Evolutionary conservation across 2,888 invertebrate species (phyloP).

Genomic region (Scelioninae gen. 1): DNA sequence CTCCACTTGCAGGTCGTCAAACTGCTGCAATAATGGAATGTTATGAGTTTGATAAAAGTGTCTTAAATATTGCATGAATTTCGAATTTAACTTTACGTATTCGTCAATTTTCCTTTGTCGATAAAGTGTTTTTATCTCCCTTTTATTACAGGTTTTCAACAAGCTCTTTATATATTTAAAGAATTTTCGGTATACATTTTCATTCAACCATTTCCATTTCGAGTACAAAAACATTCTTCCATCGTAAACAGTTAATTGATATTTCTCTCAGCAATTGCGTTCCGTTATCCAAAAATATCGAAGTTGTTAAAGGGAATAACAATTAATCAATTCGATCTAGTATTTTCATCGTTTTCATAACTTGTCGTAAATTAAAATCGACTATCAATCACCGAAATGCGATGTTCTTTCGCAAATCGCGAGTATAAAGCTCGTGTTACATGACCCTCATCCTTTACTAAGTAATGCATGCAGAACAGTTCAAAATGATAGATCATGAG

Average conservation of each 20-base stretch:
- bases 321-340: slow-evolving; percentile 6
- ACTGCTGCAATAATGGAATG: slow-evolving; percentile 12
- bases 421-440: slow-evolving; percentile 32
- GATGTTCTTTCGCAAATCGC: slow-evolving; percentile 78
- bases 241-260: background rate
- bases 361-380: slow-evolving; percentile 47
- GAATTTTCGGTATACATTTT: slow-evolving; percentile 7
- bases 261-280: background rate
- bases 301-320: background rate
- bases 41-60: slow-evolving; percentile 34
- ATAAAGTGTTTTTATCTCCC: slow-evolving; percentile 9
- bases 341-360: slow-evolving; percentile 9
- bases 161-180: background rate
- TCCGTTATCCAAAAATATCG: background rate
- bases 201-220: background rate
- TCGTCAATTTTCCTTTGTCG: slow-evolving; percentile 11
- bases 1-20: slow-evolving; percentile 33
- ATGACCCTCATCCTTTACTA: slow-evolving; percentile 50
- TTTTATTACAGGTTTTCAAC: slow-evolving; percentile 4
- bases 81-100: slow-evolving; percentile 29
- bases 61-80: slow-evolving; percentile 28
- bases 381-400: slow-evolving; percentile 82
- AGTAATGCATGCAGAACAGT: slow-evolving; percentile 50
- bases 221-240: background rate
- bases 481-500: slow-evolving; percentile 51